Conservation (phyloP, 2,797 vertebrate species). For the Hirundo rustica region DNA sequence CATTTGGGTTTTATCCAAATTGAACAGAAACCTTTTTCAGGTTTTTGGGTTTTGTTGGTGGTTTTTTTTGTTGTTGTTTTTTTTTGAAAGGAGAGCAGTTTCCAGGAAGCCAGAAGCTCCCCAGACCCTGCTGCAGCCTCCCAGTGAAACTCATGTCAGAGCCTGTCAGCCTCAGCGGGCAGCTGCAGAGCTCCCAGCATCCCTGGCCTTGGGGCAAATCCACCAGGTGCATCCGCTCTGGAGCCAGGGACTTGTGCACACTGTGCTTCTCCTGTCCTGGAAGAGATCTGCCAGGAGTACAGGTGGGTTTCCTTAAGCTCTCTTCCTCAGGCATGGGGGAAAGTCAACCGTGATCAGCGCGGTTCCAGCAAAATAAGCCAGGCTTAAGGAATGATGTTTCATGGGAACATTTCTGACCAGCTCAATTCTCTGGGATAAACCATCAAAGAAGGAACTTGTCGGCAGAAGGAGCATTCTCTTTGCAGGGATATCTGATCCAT, state of each 20-base stretch:
- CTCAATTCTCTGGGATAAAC: not conserved
- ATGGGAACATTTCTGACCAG: not conserved
- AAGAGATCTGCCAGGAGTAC: constrained; percentile 35
- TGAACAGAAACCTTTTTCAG: constrained; percentile 23
- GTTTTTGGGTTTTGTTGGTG: not conserved
- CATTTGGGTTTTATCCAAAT: constrained; percentile 37
- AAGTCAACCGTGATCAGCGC: not conserved
- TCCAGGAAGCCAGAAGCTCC: constrained; percentile 63
- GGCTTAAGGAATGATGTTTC: not conserved
- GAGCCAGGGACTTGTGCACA: not conserved
- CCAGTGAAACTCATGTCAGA: not conserved
- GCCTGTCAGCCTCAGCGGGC: not conserved
- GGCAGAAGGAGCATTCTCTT: not conserved
- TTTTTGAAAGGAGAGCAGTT: constrained; percentile 24
- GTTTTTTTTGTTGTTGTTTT: too few species aligned
- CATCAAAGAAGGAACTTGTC: not conserved
- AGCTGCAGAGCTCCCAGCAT: constrained; percentile 44
- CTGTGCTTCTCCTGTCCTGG: not conserved
- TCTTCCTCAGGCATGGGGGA: not conserved
- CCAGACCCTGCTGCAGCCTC: constrained; percentile 32
- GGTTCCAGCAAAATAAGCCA: constrained; percentile 4
- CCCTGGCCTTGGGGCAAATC: constrained; percentile 48
- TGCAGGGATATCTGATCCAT: constrained; percentile 13
- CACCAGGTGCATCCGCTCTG: constrained; percentile 42
- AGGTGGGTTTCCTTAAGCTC: constrained; percentile 59